These are phyloP conservation scores for Cordilura impudica DNA, from an alignment of 2,888 invertebrate species.

Conservation along the genomic window DNA sequence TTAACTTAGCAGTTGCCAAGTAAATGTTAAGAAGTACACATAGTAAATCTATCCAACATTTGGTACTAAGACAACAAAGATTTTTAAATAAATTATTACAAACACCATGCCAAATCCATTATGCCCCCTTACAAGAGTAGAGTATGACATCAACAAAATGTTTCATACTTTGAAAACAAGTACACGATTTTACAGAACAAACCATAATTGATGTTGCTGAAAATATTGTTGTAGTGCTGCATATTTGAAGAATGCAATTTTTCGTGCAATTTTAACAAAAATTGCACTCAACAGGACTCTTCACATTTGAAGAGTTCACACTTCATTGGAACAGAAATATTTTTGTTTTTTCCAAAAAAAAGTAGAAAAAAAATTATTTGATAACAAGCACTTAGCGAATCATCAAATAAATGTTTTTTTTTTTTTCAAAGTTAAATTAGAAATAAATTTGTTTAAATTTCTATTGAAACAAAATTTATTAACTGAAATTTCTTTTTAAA, in stretches of 20 bases:
- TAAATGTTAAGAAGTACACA: no score
- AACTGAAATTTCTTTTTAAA: not conserved
- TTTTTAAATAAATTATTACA: no score
- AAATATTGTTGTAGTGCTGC: constrained; percentile 34
- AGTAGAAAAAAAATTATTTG: constrained; percentile 2
- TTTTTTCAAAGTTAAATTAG: not conserved
- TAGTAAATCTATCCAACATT: no score
- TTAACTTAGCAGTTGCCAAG: no score
- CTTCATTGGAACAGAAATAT: constrained; percentile 36
- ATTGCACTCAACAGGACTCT: constrained; percentile 53
- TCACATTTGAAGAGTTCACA: constrained; percentile 49
- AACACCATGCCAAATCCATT: not conserved
- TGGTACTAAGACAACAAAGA: no score
- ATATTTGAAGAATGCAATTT: constrained; percentile 54
- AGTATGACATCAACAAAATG: not conserved
- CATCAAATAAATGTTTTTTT: not conserved
- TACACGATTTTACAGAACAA: constrained; percentile 15
- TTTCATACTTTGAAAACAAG: not conserved
- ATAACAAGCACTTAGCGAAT: constrained; percentile 38
- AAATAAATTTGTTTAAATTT: not conserved
- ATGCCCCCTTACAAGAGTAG: not conserved
- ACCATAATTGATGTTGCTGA: constrained; percentile 11
- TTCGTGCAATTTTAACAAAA: constrained; percentile 59
- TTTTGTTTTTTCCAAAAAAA: not conserved
- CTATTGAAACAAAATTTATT: no score